phyloP scores from a whole-genome alignment of 2,797 vertebrate genomes.

The Balearica regulorum region DNA sequence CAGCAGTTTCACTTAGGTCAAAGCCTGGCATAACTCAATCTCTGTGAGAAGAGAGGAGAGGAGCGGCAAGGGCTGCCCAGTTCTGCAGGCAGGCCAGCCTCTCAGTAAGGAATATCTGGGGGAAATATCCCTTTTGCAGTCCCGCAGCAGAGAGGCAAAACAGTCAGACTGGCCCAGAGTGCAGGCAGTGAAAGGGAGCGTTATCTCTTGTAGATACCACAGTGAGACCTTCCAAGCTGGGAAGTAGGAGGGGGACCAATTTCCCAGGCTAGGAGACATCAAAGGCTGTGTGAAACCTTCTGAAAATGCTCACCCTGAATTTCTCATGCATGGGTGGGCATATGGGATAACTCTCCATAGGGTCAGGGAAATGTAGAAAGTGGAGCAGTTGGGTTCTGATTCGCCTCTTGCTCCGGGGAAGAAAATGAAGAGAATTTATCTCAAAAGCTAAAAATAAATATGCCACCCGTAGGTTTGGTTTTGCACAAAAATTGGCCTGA shows the following conservation, averaged over 20 bases:
- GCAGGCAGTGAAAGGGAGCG: not conserved
- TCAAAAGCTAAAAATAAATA: slow-evolving; percentile 33
- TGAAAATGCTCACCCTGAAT: slow-evolving; percentile 48
- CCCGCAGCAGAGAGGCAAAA: not conserved
- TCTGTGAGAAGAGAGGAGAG: slow-evolving; percentile 52
- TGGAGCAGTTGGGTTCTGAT: not conserved
- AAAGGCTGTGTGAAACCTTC: slow-evolving; percentile 67
- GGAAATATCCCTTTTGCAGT: not conserved
- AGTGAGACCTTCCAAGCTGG: slow-evolving; percentile 51
- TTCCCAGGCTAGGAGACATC: slow-evolving; percentile 64
- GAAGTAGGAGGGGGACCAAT: slow-evolving; percentile 43
- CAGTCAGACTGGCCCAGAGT: not conserved
- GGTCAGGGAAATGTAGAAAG: slow-evolving; percentile 16
- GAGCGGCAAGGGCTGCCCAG: not conserved
- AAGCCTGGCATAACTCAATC: slow-evolving; percentile 64
- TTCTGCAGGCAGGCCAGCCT: not conserved
- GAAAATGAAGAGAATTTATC: slow-evolving; percentile 32
- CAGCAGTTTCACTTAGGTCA: slow-evolving; percentile 63
- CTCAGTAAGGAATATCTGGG: not conserved
- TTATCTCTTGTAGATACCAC: slow-evolving; percentile 57
- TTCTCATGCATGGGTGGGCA: slow-evolving; percentile 61
- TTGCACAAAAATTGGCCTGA: not conserved
- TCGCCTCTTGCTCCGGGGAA: not conserved
- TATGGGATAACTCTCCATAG: slow-evolving; percentile 43
- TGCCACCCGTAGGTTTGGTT: not conserved